Evolutionary conservation across 2,113 vertebrate genomes (phyloP), one percentile per base, ranked within the genome.

Genomic region (Cisticola juncidis): DNA sequence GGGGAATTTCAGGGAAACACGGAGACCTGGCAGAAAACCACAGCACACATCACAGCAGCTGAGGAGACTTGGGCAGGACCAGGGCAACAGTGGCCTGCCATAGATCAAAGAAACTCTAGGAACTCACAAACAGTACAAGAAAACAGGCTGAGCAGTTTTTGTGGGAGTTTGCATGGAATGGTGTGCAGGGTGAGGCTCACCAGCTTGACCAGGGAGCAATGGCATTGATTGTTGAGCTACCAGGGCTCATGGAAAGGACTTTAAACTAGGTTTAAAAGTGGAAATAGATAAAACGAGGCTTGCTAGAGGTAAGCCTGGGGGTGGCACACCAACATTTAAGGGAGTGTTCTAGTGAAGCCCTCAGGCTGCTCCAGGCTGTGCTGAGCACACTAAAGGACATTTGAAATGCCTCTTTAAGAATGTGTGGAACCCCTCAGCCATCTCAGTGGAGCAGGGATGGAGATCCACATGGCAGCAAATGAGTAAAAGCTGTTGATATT

Each of bases 61-160:
- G 33, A 40, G 2, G 10, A 35, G 33, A 60, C 14, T 12, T 12
- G 50, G 17, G 12, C 6, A 19, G 45, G 6, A 44, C 15, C 5
- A 57, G 31, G n/a, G 5, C 15, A 62, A 35, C 0, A 0, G 9
- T 1, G 2, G 26, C 29, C 21, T 11, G 3, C 17, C 56, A 28
- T 0, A 7, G n/a, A 48, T 9, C 38, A 72, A 23, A 71, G 47
- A 58, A 90, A 7, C 4, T 24, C 14, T 1, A 24, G 44, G 33
- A 72, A 9, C 14, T 33, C 33, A 3, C 1, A 12, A 65, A 20
- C 1, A 26, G 11, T 12, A 2, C 5, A 9, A 58, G 9, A 12
- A 33, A 53, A 19, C 6, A n/a, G 36, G 14, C 3, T 22, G 2
- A 8, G 54, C 44, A 31, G 13, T 21, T 86, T 33, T n/a, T 4